Conservation (phyloP, 2,113 vertebrate genomes). For the Etheostoma cragini region DNA sequence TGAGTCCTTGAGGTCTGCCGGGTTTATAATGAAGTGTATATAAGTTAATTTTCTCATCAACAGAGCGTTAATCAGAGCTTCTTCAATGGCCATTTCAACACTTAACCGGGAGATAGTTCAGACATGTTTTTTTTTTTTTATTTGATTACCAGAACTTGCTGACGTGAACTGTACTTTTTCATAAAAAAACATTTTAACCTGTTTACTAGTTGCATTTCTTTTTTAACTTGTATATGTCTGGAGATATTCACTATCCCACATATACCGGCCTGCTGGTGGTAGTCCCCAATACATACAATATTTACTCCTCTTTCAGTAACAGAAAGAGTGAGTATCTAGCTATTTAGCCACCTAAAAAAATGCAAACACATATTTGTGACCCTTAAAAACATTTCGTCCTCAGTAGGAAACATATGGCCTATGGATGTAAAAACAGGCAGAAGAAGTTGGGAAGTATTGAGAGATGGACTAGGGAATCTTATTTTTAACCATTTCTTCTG, state of each 20-base stretch:
- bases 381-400: too few relatives aligned
- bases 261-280: not conserved
- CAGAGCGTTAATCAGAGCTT: slow-evolving; percentile 83
- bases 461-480: too few relatives aligned
- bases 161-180: not conserved
- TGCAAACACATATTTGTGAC: not conserved
- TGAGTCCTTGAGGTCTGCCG: slow-evolving; percentile 81
- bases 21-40: slow-evolving; percentile 91
- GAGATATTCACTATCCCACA: not conserved
- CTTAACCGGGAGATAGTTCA: slow-evolving; percentile 25
- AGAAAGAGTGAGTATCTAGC: not conserved
- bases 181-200: slow-evolving; percentile 10
- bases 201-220: not conserved
- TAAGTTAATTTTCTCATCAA: slow-evolving; percentile 92
- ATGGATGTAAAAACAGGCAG: too few relatives aligned
- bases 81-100: slow-evolving; percentile 64
- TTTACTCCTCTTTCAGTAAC: not conserved
- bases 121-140: slow-evolving; percentile 42
- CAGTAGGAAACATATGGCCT: too few relatives aligned
- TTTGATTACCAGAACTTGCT: slow-evolving; percentile 48
- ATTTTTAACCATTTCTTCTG: too few relatives aligned
- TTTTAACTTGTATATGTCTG: not conserved
- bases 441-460: too few relatives aligned
- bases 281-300: not conserved
- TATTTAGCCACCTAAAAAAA: too few relatives aligned